Conservation (phyloP, 2,888 invertebrate species). For the Corbicula japonica region DNA sequence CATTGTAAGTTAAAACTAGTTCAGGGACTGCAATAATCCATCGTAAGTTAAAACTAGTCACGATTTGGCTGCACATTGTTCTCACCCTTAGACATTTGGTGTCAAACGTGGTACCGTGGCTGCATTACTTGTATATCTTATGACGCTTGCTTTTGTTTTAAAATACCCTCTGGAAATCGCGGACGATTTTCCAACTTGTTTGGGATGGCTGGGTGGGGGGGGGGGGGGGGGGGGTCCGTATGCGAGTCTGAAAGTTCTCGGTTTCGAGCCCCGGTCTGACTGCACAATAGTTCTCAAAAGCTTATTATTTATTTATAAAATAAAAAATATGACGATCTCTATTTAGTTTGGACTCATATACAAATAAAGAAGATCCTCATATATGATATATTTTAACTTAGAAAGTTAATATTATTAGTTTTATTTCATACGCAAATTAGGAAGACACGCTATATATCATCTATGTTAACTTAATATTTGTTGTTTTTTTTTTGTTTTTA, state of each 20-base stretch:
- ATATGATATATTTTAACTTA: background rate
- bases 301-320: no score
- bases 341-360: background rate
- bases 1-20: slow-evolving; percentile 32
- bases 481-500: background rate
- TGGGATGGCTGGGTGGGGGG: background rate
- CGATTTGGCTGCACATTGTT: no score
- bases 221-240: background rate
- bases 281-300: no score
- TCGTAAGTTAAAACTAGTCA: no score
- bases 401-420: background rate
- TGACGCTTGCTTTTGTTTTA: background rate
- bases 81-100: no score
- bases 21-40: slow-evolving; percentile 54
- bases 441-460: background rate
- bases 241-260: no score
- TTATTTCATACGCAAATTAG: background rate
- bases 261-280: no score
- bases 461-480: background rate
- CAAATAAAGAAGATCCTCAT: background rate
- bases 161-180: background rate
- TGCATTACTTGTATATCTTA: background rate
- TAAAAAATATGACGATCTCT: background rate
- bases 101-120: background rate
- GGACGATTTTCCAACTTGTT: background rate